These are phyloP conservation scores for Scleropages formosus DNA, from an alignment of 2,797 vertebrate genomes.

Conservation along the genomic window DNA sequence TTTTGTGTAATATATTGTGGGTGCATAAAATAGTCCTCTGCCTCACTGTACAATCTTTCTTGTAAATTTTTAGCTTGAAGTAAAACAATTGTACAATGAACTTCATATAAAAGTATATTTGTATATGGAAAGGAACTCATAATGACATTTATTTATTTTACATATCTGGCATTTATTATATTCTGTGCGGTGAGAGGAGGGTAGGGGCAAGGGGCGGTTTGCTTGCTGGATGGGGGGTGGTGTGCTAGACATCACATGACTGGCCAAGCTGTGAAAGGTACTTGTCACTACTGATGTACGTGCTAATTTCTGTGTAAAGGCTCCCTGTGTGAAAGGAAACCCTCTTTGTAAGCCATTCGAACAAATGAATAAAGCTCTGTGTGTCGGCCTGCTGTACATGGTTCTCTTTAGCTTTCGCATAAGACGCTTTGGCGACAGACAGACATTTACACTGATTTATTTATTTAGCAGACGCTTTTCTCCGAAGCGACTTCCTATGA, in stretches of 20 bases:
- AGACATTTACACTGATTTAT: too few species aligned
- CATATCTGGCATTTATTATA: constrained; percentile 63
- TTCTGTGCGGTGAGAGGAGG: constrained; percentile 17
- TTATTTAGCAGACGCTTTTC: too few species aligned
- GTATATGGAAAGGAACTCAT: constrained; percentile 81
- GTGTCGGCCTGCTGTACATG: constrained; percentile 17
- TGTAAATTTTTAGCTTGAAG: constrained; percentile 70
- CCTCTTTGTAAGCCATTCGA: constrained; percentile 57
- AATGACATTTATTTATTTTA: constrained; percentile 88
- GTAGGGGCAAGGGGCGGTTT: constrained; percentile 45
- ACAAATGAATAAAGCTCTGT: constrained; percentile 71
- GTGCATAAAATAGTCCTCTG: constrained; percentile 47
- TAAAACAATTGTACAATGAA: constrained; percentile 78
- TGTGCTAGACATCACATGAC: constrained; percentile 25
- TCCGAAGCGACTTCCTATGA: too few species aligned
- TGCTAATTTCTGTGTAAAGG: constrained; percentile 49
- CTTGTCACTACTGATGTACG: constrained; percentile 56
- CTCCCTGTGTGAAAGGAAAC: constrained; percentile 41
- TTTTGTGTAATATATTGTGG: constrained; percentile 44
- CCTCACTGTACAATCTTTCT: constrained; percentile 52
- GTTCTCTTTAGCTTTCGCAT: not conserved
- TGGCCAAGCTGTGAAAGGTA: constrained; percentile 50
- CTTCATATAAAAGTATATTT: constrained; percentile 81
- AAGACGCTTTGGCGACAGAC: too few species aligned
- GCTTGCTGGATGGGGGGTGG: constrained; percentile 31